These are phyloP conservation scores for Fissipunctia ypsillon DNA, from an alignment of 2,888 invertebrate species.

Conservation along the genomic window DNA sequence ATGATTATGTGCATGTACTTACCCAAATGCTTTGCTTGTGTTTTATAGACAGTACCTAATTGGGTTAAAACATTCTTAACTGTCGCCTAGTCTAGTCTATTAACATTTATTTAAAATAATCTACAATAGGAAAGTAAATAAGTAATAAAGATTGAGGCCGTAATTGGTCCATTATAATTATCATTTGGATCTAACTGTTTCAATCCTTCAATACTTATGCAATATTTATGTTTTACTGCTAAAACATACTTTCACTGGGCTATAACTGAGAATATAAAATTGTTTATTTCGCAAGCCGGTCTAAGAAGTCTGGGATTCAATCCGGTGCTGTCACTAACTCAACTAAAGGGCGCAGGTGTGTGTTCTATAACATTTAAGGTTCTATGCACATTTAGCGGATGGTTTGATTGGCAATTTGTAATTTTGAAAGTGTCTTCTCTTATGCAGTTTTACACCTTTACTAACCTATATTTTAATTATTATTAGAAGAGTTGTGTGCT, in stretches of 20 bases:
- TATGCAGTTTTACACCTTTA: no score
- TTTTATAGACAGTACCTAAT: conserved; percentile 29
- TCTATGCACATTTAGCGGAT: conserved; percentile 14
- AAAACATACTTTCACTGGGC: no score
- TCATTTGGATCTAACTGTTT: no score
- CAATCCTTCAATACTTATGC: no score
- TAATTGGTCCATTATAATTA: no score
- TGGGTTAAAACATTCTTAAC: conserved; percentile 13
- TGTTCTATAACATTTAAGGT: neutral
- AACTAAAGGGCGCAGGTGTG: conserved; percentile 49
- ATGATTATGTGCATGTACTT: conserved; percentile 3
- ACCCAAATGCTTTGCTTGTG: conserved; percentile 29
- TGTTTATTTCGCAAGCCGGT: conserved; percentile 45
- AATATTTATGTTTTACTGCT: no score
- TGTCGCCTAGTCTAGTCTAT: neutral
- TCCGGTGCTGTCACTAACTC: conserved; percentile 24
- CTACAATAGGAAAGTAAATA: no score
- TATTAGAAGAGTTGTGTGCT: no score
- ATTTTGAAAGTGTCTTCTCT: neutral
- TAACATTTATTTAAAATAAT: no score
- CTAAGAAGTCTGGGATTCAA: conserved; percentile 35
- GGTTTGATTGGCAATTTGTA: no score
- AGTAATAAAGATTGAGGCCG: no score
- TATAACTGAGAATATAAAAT: conserved; percentile 23
- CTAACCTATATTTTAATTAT: no score